These are phyloP conservation scores for Cyclina sinensis DNA, from an alignment of 1,140 invertebrate species.

Conservation along the genomic window DNA sequence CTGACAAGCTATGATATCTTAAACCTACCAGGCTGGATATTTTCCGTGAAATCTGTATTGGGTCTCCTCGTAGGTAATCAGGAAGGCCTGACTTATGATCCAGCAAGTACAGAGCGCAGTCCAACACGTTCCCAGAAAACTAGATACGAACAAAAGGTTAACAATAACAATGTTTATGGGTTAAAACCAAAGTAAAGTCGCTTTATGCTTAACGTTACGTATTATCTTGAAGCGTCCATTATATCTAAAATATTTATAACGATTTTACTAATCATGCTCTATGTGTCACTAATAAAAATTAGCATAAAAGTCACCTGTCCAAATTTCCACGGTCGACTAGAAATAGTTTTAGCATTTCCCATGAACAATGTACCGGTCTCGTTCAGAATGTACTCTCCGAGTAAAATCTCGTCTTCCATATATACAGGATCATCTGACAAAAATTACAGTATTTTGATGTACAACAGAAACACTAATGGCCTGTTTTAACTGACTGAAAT, in stretches of 20 bases:
- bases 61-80: constrained; percentile 3
- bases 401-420: constrained; percentile 81
- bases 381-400: constrained; percentile 94
- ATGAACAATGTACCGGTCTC: constrained; percentile 96
- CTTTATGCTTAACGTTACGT: no score
- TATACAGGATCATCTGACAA: not conserved
- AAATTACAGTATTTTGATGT: not conserved
- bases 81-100: not conserved
- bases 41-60: not conserved
- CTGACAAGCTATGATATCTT: no score
- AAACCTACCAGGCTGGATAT: not conserved
- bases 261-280: no score
- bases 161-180: no score
- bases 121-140: constrained; percentile 4
- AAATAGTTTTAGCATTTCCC: constrained; percentile 93
- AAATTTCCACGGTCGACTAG: constrained; percentile 95
- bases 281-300: no score
- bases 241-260: no score
- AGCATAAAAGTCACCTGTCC: constrained; percentile 92
- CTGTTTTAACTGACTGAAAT: not conserved
- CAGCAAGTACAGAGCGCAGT: constrained; percentile 10
- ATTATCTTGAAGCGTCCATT: no score
- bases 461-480: not conserved
- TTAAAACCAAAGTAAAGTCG: no score
- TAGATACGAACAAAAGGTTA: not conserved